phyloP scores from a whole-genome alignment of 1,140 invertebrate species.

The Trichomalopsis sarcophagae region DNA sequence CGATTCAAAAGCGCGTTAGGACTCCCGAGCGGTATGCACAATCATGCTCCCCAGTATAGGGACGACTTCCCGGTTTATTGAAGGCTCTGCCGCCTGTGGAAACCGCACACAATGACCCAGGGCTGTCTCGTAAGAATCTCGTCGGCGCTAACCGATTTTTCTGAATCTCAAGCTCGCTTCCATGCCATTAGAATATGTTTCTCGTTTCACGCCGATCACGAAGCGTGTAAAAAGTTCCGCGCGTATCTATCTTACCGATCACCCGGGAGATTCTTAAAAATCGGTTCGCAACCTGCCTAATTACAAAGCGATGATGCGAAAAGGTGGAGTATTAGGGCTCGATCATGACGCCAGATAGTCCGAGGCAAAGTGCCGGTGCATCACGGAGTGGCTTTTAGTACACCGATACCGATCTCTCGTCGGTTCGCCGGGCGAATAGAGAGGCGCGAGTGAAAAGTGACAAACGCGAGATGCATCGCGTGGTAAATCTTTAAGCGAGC shows the following conservation, averaged over 20 bases:
- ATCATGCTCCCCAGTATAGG: neutral
- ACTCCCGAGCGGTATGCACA: neutral
- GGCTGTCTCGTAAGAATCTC: neutral
- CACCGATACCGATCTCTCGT: neutral
- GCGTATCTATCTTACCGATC: neutral
- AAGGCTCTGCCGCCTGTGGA: neutral
- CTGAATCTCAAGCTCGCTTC: too few species aligned
- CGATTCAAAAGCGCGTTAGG: neutral
- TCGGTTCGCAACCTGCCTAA: neutral
- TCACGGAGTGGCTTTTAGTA: neutral
- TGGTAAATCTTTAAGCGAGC: neutral
- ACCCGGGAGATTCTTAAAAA: neutral
- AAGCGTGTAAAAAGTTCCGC: neutral
- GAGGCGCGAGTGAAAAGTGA: neutral
- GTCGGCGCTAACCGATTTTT: neutral
- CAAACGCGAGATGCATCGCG: neutral
- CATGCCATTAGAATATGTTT: neutral
- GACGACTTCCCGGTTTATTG: neutral
- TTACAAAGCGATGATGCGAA: neutral
- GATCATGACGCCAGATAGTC: neutral
- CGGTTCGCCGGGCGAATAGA: neutral
- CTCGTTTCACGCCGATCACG: neutral
- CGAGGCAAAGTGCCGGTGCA: neutral
- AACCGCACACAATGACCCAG: neutral
- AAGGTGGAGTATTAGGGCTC: neutral